phyloP scores from a whole-genome alignment of 2,888 invertebrate species.

The Temnothorax ravouxi region DNA sequence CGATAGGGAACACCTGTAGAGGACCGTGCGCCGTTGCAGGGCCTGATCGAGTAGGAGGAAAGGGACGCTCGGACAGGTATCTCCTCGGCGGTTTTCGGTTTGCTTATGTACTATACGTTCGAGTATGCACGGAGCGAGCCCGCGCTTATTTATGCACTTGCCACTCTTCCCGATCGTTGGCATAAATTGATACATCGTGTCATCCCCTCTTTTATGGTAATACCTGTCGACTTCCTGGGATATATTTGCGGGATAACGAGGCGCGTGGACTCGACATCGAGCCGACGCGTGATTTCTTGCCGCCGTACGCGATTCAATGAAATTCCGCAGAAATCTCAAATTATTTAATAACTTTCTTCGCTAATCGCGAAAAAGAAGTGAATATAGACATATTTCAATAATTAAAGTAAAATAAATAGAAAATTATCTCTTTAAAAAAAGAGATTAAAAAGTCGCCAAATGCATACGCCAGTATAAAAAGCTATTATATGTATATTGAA shows the following conservation, averaged over 20 bases:
- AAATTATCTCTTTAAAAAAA: no score
- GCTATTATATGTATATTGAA: no score
- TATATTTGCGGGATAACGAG: conserved; percentile 35
- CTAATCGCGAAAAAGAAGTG: background rate
- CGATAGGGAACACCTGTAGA: conserved; percentile 73
- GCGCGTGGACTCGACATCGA: background rate
- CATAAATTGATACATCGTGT: conserved; percentile 49
- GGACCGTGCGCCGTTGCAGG: conserved; percentile 10
- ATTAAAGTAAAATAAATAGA: background rate
- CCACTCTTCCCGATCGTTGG: conserved; percentile 43
- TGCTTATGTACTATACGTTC: background rate
- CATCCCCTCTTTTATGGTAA: background rate
- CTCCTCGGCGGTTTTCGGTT: conserved; percentile 22
- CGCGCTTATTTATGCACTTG: conserved; percentile 48
- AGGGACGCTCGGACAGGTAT: background rate
- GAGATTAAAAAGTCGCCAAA: no score
- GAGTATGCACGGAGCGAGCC: background rate
- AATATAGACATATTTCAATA: background rate
- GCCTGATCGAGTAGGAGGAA: conserved; percentile 2
- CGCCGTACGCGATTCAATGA: background rate
- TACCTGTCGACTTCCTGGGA: conserved; percentile 17
- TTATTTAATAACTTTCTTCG: background rate
- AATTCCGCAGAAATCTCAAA: background rate
- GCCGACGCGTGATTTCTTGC: background rate
- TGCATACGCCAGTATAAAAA: no score